phyloP scores from a whole-genome alignment of 2,888 invertebrate genomes.

The Steromphala cineraria region DNA sequence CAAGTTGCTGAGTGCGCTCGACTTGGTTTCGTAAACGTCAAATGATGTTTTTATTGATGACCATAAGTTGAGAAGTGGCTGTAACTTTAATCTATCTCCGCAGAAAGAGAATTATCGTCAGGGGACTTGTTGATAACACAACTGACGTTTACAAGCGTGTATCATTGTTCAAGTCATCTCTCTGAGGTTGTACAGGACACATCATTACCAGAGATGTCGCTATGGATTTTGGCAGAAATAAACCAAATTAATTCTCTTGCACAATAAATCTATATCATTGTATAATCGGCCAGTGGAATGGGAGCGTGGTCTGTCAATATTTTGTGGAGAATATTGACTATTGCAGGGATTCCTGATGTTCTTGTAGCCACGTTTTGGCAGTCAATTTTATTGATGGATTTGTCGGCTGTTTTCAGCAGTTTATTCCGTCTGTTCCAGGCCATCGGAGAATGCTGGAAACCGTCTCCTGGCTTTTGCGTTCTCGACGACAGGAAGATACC shows the following conservation, averaged over 20 bases:
- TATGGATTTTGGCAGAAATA: constrained; percentile 19
- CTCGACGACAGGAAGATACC: constrained; percentile 57
- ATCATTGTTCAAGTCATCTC: too few species aligned
- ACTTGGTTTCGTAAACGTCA: not conserved
- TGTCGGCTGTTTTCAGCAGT: constrained; percentile 39
- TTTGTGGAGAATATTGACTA: constrained; percentile 64
- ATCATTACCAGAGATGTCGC: not conserved
- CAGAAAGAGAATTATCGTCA: not conserved
- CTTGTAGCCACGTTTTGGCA: constrained; percentile 34
- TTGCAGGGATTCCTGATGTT: constrained; percentile 23
- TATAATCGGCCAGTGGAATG: constrained; percentile 43
- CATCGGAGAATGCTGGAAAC: constrained; percentile 33
- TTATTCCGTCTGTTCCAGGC: constrained; percentile 36
- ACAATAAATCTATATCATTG: constrained; percentile 58
- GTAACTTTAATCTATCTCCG: not conserved
- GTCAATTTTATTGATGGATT: constrained; percentile 64
- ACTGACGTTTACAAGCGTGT: too few species aligned
- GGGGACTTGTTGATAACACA: too few species aligned
- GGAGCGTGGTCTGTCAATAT: constrained; percentile 56
- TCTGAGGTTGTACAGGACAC: too few species aligned
- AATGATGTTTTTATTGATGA: not conserved
- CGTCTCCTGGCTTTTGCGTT: constrained; percentile 54
- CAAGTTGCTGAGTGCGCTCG: not conserved
- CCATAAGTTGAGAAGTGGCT: not conserved
- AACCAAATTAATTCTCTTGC: constrained; percentile 42